Base-by-base conservation (phyloP, 2,113 vertebrate species). In the Morphnarchus princeps region DNA sequence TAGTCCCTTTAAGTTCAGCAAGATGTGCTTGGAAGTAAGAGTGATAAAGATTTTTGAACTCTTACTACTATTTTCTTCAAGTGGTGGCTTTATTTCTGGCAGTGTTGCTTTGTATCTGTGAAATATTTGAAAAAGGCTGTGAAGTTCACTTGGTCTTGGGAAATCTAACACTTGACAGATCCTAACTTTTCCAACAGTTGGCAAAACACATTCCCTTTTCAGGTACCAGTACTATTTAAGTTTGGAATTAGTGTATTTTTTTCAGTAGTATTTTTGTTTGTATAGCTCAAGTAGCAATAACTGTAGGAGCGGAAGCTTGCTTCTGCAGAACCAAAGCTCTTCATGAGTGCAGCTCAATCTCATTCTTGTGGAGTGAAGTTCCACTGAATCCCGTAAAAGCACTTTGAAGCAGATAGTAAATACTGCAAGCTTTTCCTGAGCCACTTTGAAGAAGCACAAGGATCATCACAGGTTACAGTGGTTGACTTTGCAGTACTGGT, bases 301-400 rank as follows among this genome's bases (percentile, higher is more conserved):
- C 87, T 93, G 91, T 65, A 89, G 87, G 70, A 82, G 88, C 82
- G 54, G 70, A 91, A 95, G 73, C 69, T 95, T 87, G 83, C 89
- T 97, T 94, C 96, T 86, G 21, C 94, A 95, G 90, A 97, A 95
- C 94, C 77, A 92, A 95, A 97, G 97, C 92, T 91, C 89, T 95
- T 96, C 43, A 59, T 80, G 87, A 94, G 81, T 94, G 95, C 91
- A 95, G 93, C 91, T 97, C 89, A 66, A 55, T 87, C 66, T 87
- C 36, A 17, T 91, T 82, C 49, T 79, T 57, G 82, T 81, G 42
- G 89, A 61, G 63, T 83, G 42, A 91, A 65, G 69, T 87, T 96
- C 85, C 85, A 50, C 78, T 58, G 47, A 97, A 59, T 79, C 81
- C 71, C 7, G 0, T 95, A 32, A 78, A 91, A 94, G 95, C 94